Percentiles rank a stretch among this genome's conserved stretches.
These are phyloP conservation scores for Synaphobranchus kaupii DNA, from an alignment of 2,797 vertebrate genomes.

Conservation along the genomic window DNA sequence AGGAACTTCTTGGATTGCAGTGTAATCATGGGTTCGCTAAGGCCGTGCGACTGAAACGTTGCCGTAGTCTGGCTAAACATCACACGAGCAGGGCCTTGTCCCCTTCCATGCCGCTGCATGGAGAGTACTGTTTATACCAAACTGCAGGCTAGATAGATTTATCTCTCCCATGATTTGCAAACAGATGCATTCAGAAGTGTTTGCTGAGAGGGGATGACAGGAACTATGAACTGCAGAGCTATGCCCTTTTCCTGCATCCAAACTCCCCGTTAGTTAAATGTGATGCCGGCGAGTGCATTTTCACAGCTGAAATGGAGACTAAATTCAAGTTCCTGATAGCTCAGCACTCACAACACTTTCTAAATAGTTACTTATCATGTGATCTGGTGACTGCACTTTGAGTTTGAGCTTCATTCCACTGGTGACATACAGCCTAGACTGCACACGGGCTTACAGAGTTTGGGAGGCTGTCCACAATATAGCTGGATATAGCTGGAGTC, in stretches of 20 bases:
- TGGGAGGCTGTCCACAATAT: neutral
- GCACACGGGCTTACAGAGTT: neutral
- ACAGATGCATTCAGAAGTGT: neutral
- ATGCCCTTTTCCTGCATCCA: neutral
- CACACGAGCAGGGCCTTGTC: neutral
- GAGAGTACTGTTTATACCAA: neutral
- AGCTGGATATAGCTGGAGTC: neutral
- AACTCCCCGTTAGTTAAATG: neutral
- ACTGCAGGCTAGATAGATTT: neutral
- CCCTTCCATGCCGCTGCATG: neutral
- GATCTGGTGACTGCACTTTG: neutral
- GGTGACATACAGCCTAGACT: neutral
- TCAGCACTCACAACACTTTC: neutral
- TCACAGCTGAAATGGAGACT: neutral
- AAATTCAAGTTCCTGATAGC: neutral
- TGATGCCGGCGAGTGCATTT: neutral
- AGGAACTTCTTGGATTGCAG: slow-evolving; percentile 2
- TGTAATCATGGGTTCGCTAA: neutral
- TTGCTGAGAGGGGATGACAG: neutral
- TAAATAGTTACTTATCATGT: neutral
- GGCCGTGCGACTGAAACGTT: neutral
- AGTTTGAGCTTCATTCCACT: neutral
- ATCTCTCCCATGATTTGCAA: neutral
- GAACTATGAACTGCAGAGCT: neutral
- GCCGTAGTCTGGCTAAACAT: neutral